Percentiles rank a stretch among this genome's conserved stretches.
These are phyloP conservation scores for Andrena trimmerana DNA, from an alignment of 2,888 invertebrate species.

Conservation along the genomic window DNA sequence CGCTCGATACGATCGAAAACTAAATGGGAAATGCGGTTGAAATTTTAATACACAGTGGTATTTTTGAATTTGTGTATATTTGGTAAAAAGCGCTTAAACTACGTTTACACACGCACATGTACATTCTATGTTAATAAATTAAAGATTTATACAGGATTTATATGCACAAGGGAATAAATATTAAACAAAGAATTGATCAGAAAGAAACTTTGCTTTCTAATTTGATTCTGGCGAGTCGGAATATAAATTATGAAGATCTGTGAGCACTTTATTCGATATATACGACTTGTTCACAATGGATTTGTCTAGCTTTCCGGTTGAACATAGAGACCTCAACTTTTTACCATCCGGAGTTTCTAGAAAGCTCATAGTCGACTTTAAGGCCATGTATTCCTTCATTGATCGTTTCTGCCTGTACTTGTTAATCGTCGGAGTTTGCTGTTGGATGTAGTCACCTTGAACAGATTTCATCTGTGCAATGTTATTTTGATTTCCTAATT, in stretches of 20 bases:
- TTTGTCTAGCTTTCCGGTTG: slow-evolving; percentile 4
- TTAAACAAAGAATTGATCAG: background rate
- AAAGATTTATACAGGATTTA: background rate
- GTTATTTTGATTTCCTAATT: slow-evolving; percentile 45
- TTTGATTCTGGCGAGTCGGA: slow-evolving; percentile 56
- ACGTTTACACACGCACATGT: background rate
- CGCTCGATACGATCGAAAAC: background rate
- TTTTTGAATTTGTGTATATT: slow-evolving; percentile 14
- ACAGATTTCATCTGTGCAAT: background rate
- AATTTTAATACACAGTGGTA: background rate
- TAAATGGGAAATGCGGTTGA: background rate
- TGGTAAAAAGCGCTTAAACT: slow-evolving; percentile 1
- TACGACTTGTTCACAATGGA: slow-evolving; percentile 4
- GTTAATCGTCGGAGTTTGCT: slow-evolving; percentile 13
- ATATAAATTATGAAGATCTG: slow-evolving; percentile 68
- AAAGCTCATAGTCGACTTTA: slow-evolving; percentile 71
- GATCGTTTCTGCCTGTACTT: slow-evolving; percentile 42
- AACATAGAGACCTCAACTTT: slow-evolving; percentile 51
- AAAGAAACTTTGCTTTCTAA: background rate
- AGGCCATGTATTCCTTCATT: slow-evolving; percentile 70
- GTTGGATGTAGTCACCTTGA: background rate
- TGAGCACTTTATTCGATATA: slow-evolving; percentile 68
- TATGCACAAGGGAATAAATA: slow-evolving; percentile 2
- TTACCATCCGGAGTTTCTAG: slow-evolving; percentile 70
- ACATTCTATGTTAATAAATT: slow-evolving; percentile 3